These are phyloP conservation scores for Arizona elegans DNA, from an alignment of 2,113 vertebrate species.

Conservation along the genomic window DNA sequence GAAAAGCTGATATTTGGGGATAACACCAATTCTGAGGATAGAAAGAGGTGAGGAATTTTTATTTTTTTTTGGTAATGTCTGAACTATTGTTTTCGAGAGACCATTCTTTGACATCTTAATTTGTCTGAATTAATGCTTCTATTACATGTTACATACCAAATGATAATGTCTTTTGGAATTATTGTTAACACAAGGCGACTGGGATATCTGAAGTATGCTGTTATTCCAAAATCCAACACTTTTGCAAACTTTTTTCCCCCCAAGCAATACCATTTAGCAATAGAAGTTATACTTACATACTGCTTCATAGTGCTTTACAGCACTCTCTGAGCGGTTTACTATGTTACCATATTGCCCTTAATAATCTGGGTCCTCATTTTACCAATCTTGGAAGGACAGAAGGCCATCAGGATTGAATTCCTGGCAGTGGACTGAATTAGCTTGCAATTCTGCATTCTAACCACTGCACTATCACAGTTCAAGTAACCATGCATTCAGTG, in stretches of 20 bases:
- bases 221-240: neutral
- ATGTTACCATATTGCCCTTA: too few species aligned
- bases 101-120: neutral
- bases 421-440: neutral
- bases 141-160: neutral
- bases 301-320: too few species aligned
- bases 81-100: neutral
- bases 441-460: neutral
- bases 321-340: too few species aligned
- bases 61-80: neutral
- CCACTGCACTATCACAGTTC: neutral
- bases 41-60: neutral
- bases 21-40: neutral
- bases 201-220: neutral
- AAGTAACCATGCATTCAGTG: neutral
- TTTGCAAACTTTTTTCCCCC: neutral
- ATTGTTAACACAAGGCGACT: neutral
- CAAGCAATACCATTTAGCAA: neutral
- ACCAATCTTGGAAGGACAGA: too few species aligned
- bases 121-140: neutral
- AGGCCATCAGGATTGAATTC: neutral
- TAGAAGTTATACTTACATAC: too few species aligned
- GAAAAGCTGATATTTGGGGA: too few species aligned
- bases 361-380: too few species aligned
- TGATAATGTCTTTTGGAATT: neutral